Conservation (phyloP, 1,140 invertebrate species). For the Drosophila punjabiensis region DNA sequence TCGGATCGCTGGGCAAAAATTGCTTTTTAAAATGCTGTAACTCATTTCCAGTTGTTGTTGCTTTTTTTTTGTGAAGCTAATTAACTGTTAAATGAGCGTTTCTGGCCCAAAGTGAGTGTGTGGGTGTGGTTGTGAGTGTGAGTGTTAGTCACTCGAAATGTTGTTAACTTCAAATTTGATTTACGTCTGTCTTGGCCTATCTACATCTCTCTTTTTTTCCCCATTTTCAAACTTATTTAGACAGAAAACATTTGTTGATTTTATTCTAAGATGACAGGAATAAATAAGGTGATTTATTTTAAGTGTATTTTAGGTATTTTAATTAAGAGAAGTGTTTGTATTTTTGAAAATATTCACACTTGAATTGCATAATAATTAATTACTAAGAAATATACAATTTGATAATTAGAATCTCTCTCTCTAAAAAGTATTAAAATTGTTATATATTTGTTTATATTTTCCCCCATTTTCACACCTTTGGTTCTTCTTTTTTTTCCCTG, state of each 20-base stretch:
- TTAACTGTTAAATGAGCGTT: constrained; percentile 46
- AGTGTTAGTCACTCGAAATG: constrained; percentile 32
- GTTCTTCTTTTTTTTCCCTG: not conserved
- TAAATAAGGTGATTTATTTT: not conserved
- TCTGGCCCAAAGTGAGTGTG: not conserved
- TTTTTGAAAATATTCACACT: too few species aligned
- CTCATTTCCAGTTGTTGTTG: constrained; percentile 23
- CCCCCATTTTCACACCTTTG: too few species aligned
- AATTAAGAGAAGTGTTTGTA: too few species aligned
- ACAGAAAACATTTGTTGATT: not conserved
- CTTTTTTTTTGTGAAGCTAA: constrained; percentile 13
- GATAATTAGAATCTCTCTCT: too few species aligned
- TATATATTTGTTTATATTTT: not conserved
- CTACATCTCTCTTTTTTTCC: constrained; percentile 6
- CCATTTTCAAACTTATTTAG: constrained; percentile 2
- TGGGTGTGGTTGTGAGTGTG: constrained; percentile 12
- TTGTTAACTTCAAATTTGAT: constrained; percentile 22
- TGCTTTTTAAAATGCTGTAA: constrained; percentile 45
- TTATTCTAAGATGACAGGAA: not conserved
- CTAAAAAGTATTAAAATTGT: not conserved
- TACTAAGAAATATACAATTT: too few species aligned
- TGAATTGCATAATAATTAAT: not conserved
- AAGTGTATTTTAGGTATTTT: not conserved
- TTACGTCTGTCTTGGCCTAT: constrained; percentile 10
- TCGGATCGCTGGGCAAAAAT: constrained; percentile 48